These are phyloP conservation scores for Schizopygopsis malacanthus DNA, from an alignment of 2,797 vertebrate genomes.

Conservation along the genomic window DNA sequence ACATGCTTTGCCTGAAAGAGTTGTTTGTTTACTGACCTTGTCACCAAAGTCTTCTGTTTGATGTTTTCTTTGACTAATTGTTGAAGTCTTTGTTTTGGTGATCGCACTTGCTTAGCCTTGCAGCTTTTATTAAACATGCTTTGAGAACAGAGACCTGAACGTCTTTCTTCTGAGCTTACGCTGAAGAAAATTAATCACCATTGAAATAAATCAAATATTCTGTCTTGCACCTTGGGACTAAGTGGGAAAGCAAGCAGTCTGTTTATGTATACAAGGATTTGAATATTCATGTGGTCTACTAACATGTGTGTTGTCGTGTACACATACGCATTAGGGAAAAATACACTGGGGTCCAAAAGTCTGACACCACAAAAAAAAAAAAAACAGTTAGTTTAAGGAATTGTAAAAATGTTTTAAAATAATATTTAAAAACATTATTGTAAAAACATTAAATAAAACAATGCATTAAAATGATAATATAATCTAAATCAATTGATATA, in stretches of 20 bases:
- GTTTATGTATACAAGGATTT: slow-evolving; percentile 32
- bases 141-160: slow-evolving; percentile 7
- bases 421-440: background rate
- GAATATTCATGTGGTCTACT: slow-evolving; percentile 52
- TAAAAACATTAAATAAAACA: too few relatives aligned
- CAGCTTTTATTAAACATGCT: slow-evolving; percentile 15
- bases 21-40: slow-evolving; percentile 19
- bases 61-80: slow-evolving; percentile 19
- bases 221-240: slow-evolving; percentile 32
- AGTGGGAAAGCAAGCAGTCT: slow-evolving; percentile 32
- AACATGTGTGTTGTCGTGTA: background rate
- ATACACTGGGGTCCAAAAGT: background rate
- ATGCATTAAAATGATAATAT: background rate
- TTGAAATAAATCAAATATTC: slow-evolving; percentile 11
- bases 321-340: background rate
- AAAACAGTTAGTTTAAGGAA: background rate
- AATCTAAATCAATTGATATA: too few relatives aligned
- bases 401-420: background rate
- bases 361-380: background rate
- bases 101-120: background rate
- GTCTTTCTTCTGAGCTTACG: background rate
- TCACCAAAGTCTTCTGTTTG: background rate
- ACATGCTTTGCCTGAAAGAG: background rate
- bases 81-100: slow-evolving; percentile 21
- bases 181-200: slow-evolving; percentile 39